Base-by-base conservation (phyloP, 2,888 invertebrate species). In the Octodonta nipae region DNA sequence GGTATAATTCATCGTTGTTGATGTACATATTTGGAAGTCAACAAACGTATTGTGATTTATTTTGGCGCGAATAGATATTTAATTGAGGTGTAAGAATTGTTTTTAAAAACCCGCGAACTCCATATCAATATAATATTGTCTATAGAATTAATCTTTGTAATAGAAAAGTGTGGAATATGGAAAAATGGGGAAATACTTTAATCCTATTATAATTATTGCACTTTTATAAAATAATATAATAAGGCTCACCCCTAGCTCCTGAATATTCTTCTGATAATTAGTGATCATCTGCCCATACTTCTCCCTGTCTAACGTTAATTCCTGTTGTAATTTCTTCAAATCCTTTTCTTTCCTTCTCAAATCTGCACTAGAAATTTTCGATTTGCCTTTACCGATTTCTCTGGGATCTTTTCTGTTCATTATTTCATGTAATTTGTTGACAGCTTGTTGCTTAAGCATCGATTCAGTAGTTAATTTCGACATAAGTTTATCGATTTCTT, bases 371-470 rank as follows among this genome's bases (percentile, higher is more conserved):
- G 78, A 77, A 55, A 77, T 75, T 64, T 86, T 87, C 53, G 75
- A 78, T 64, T 85, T 78, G 34, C 79, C 75, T 15, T 56, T 56
- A 13, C 34, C 38, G 16, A 74, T 71, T 28, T 76, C 74, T 34
- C 75, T 75, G 57, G 81, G 70, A 54, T 83, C 83, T 56, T 84
- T 89, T 54, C 93, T 76, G 60, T 92, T 91, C 85, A 96, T 85
- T 38, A 96, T 86, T 65, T 96, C 93, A 4, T 93, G 91, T 42
- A 98, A 70, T 60, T 96, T 98, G 63, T 93, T 91, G 42, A 96
- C 91, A 30, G 95, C 95, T 65, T 92, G 86, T 58, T 84, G 81
- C 58, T 88, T 89, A 51, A 89, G 71, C 54, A 91, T 64, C 55
- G 79, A 79, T 65, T 91, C 91, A 13, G 79, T 84, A 60, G 85